Evolutionary conservation across 2,113 vertebrate genomes (phyloP).

Genomic region (Gymnobelideus leadbeateri): DNA sequence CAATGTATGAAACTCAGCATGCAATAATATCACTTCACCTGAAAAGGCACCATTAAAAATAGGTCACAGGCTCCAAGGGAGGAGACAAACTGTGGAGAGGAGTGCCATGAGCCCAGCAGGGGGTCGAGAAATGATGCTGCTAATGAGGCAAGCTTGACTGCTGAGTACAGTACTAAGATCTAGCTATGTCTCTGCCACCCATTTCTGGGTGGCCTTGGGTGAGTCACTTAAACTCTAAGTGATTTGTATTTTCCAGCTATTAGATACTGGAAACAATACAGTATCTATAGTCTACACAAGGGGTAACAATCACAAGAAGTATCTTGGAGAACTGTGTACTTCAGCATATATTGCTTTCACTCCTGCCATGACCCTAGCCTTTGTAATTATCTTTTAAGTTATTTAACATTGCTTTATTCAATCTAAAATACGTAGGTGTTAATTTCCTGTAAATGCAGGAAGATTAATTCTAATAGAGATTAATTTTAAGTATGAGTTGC

Average conservation of each 20-base stretch:
- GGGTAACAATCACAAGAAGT: not conserved
- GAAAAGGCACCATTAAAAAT: constrained; percentile 38
- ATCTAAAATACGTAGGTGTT: constrained; percentile 38
- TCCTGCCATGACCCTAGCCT: not conserved
- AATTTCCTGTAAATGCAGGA: constrained; percentile 20
- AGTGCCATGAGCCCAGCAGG: not conserved
- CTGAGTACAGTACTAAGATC: not conserved
- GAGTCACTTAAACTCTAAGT: constrained; percentile 38
- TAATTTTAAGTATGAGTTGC: not conserved
- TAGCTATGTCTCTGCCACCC: not conserved
- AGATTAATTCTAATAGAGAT: not conserved
- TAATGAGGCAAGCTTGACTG: not conserved
- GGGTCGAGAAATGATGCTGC: not conserved
- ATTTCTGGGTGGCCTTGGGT: not conserved
- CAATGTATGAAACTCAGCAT: constrained; percentile 46
- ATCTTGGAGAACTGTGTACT: not conserved
- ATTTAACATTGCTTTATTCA: constrained; percentile 17
- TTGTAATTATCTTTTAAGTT: not conserved
- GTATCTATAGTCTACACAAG: not conserved
- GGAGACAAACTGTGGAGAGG: constrained; percentile 15
- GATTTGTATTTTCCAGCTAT: not conserved
- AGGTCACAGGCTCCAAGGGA: constrained; percentile 1
- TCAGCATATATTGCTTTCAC: not conserved
- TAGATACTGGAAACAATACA: not conserved
- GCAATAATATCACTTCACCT: constrained; percentile 33